phyloP scores from a whole-genome alignment of 2,888 invertebrate species.

The Sminthurides aquaticus region DNA sequence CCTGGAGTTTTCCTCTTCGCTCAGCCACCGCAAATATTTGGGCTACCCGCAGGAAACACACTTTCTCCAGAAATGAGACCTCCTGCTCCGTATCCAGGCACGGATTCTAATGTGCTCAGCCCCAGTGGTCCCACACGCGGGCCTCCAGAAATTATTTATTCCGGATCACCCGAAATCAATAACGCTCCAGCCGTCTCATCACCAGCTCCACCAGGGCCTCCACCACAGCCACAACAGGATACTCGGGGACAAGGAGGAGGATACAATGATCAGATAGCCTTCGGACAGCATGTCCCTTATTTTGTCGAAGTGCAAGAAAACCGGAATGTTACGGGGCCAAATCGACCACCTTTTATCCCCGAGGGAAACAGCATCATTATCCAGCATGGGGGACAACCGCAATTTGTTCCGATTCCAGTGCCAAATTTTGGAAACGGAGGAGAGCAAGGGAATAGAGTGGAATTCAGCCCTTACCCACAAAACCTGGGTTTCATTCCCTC shows the following conservation, averaged over 20 bases:
- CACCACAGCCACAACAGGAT: neutral
- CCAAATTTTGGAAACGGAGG: too few relatives aligned
- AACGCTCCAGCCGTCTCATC: neutral
- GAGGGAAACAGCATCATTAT: constrained; percentile 5
- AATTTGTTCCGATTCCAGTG: constrained; percentile 12
- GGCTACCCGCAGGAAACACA: neutral
- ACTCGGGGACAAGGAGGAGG: neutral
- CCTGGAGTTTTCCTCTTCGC: neutral
- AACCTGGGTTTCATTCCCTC: constrained; percentile 11
- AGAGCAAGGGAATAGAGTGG: neutral
- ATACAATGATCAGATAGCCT: neutral
- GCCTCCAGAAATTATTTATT: neutral
- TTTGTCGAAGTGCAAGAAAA: neutral
- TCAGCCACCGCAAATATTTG: neutral
- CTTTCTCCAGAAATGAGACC: constrained; percentile 1
- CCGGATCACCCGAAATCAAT: neutral
- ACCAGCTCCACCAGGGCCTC: neutral
- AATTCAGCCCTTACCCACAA: constrained; percentile 11
- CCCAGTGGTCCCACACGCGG: neutral
- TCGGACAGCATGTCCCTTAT: neutral
- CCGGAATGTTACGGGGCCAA: neutral
- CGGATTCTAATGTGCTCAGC: too few relatives aligned
- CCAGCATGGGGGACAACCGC: neutral
- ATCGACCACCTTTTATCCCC: neutral
- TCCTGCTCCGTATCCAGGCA: constrained; percentile 3